Evolutionary conservation across 2,888 invertebrate species (phyloP).

Genomic region (Hydriomena furcata): DNA sequence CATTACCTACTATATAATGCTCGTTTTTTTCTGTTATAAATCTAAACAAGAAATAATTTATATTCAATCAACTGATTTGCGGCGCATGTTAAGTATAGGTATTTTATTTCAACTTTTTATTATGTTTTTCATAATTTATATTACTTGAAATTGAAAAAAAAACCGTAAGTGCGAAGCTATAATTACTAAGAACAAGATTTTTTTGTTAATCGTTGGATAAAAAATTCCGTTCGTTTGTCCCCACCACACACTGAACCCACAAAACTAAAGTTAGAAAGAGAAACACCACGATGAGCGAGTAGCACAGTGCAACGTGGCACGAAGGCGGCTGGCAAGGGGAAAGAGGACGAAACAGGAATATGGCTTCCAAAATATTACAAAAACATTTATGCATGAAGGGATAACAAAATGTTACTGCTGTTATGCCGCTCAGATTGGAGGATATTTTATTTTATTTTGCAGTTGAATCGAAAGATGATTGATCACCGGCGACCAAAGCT

Average conservation of each 20-base stretch:
- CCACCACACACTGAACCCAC: slow-evolving; percentile 16
- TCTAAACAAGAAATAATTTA: slow-evolving; percentile 6
- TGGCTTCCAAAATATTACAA: slow-evolving; percentile 72
- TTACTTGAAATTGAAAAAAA: too few species aligned
- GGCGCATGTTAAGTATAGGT: not conserved
- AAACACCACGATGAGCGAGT: slow-evolving; percentile 49
- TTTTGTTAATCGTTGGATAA: slow-evolving; percentile 8
- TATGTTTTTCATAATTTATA: too few species aligned
- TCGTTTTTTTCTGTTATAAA: slow-evolving; percentile 25
- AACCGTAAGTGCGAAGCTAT: too few species aligned
- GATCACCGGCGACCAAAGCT: slow-evolving; percentile 49
- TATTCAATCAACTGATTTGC: not conserved
- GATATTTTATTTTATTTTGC: slow-evolving; percentile 58
- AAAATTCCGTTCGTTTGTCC: slow-evolving; percentile 15
- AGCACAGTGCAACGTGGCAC: slow-evolving; percentile 54
- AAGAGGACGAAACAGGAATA: slow-evolving; percentile 54
- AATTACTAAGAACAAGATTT: not conserved
- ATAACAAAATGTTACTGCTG: slow-evolving; percentile 71
- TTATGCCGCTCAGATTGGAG: slow-evolving; percentile 63
- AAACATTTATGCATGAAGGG: slow-evolving; percentile 80
- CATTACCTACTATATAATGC: slow-evolving; percentile 11
- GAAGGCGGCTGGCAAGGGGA: slow-evolving; percentile 39
- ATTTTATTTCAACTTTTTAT: not conserved
- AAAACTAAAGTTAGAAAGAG: slow-evolving; percentile 53
- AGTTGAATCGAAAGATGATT: slow-evolving; percentile 51